phyloP scores from a whole-genome alignment of 2,888 invertebrate species.

The Diarsia rubi region DNA sequence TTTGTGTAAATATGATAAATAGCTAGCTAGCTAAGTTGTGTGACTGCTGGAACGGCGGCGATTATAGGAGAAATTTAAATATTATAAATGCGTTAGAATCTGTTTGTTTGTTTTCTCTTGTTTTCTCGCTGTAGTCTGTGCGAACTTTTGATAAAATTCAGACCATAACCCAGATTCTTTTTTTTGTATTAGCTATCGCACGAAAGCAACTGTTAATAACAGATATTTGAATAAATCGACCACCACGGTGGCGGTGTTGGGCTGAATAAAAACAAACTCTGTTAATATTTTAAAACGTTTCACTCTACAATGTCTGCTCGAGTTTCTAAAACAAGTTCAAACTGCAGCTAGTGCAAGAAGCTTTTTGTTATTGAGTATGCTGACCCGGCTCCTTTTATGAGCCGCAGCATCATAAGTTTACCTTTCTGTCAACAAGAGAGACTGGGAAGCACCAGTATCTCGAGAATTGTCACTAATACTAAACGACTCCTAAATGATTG shows the following conservation, averaged over 20 bases:
- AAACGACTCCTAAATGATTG: background rate
- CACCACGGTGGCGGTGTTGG: background rate
- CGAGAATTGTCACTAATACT: background rate
- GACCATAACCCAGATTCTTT: background rate
- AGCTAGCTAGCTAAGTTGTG: background rate
- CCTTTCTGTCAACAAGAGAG: background rate
- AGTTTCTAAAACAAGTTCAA: slow-evolving; percentile 14
- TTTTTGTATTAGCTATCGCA: background rate
- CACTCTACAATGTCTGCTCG: background rate
- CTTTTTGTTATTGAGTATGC: background rate
- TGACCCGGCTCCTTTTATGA: slow-evolving; percentile 3
- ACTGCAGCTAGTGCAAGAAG: background rate
- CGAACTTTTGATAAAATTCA: too few species aligned
- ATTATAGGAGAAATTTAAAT: too few species aligned
- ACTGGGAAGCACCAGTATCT: background rate
- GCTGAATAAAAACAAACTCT: slow-evolving; percentile 9
- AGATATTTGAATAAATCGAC: background rate
- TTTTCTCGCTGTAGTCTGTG: too few species aligned
- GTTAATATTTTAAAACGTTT: slow-evolving; percentile 7
- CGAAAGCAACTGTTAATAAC: background rate
- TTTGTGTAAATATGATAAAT: background rate
- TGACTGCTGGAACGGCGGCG: too few species aligned
- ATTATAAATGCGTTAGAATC: background rate
- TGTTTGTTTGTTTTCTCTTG: background rate
- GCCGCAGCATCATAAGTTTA: background rate